Evolutionary conservation across 2,888 invertebrate genomes (phyloP).

Genomic region (Synergus gifuensis): DNA sequence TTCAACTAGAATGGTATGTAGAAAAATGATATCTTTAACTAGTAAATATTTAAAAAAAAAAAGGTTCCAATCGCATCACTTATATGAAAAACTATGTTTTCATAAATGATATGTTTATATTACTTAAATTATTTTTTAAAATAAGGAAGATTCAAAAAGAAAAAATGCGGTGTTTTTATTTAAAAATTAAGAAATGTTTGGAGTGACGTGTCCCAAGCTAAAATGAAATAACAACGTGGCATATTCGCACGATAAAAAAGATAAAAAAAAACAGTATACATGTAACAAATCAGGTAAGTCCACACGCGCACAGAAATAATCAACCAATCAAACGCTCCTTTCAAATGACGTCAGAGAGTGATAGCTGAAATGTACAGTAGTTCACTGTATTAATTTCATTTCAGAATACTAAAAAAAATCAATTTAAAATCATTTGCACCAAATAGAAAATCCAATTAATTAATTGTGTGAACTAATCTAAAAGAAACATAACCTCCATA

Average conservation of each 20-base stretch:
- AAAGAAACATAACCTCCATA: neutral
- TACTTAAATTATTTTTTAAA: neutral
- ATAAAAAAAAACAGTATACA: neutral
- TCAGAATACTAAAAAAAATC: neutral
- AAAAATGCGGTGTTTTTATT: neutral
- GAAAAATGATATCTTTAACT: neutral
- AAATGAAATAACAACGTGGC: constrained; percentile 24
- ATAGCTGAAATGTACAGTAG: neutral
- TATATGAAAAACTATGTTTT: no score
- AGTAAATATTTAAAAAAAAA: neutral
- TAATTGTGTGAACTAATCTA: neutral
- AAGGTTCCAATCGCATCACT: neutral
- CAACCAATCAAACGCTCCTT: neutral
- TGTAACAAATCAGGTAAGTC: constrained; percentile 10
- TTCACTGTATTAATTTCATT: neutral
- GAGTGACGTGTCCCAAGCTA: constrained; percentile 21
- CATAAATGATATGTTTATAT: no score
- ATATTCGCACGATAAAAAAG: neutral
- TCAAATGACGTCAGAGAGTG: neutral
- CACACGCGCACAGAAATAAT: neutral
- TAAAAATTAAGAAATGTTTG: neutral
- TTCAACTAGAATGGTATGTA: no score
- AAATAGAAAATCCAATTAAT: neutral
- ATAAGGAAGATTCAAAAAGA: neutral
- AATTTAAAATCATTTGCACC: neutral